These are phyloP conservation scores for Ommatoiulus sabulosus DNA, from an alignment of 2,888 invertebrate species.

Conservation along the genomic window DNA sequence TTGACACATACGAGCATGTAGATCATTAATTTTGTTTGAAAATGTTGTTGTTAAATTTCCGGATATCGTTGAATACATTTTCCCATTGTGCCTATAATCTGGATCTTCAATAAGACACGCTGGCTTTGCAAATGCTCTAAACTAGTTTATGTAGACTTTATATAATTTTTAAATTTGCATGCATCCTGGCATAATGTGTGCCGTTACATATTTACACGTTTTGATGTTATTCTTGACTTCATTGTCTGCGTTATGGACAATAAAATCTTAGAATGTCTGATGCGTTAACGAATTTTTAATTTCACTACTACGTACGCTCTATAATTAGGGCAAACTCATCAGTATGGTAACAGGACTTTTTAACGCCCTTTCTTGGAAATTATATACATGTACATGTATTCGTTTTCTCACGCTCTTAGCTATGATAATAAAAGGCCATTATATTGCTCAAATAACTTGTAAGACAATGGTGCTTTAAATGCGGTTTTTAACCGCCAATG, in stretches of 20 bases:
- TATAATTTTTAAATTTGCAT: background rate
- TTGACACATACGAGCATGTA: background rate
- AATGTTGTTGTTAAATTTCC: background rate
- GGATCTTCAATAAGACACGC: constrained; percentile 5
- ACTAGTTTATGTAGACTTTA: background rate
- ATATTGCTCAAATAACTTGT: constrained; percentile 11
- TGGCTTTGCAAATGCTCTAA: background rate
- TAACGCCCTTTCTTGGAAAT: background rate
- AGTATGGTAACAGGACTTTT: constrained; percentile 17
- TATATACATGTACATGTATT: constrained; percentile 6
- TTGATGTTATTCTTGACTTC: background rate
- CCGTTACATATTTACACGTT: background rate
- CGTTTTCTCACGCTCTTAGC: constrained; percentile 40
- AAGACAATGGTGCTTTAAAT: constrained; percentile 1
- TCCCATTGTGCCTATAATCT: background rate
- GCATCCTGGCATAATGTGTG: background rate
- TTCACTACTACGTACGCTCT: constrained; percentile 3
- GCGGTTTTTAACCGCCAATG: background rate
- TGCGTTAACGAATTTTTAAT: constrained; percentile 30
- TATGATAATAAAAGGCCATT: constrained; percentile 3
- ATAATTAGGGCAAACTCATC: constrained; percentile 36
- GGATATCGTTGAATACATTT: background rate
- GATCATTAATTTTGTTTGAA: background rate
- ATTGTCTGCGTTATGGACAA: constrained; percentile 11
- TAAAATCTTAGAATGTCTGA: constrained; percentile 1